Conservation (phyloP, 2,797 vertebrate genomes). For the Leptoclinus maculatus region DNA sequence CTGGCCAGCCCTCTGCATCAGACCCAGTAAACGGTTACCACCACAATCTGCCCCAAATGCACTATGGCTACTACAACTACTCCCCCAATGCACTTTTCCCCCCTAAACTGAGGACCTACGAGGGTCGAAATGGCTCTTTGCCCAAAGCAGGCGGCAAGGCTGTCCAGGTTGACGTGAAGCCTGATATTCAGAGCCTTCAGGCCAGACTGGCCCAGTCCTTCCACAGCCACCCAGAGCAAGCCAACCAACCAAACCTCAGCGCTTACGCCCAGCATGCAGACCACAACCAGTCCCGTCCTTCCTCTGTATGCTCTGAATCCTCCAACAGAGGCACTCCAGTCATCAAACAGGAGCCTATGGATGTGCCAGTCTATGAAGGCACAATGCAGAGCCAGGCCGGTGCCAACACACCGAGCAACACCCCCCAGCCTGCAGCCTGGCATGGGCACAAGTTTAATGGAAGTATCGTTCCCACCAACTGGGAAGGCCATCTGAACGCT, state of each 20-base stretch:
- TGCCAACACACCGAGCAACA: slow-evolving; percentile 69
- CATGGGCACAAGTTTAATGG: slow-evolving; percentile 87
- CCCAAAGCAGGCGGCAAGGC: slow-evolving; percentile 75
- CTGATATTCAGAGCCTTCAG: slow-evolving; percentile 88
- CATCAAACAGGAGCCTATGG: slow-evolving; percentile 95
- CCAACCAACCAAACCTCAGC: slow-evolving; percentile 63
- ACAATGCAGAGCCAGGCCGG: slow-evolving; percentile 60
- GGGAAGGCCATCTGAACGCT: slow-evolving; percentile 81
- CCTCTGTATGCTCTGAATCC: slow-evolving; percentile 76
- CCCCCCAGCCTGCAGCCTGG: slow-evolving; percentile 80
- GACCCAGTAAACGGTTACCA: slow-evolving; percentile 92
- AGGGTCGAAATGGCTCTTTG: slow-evolving; percentile 81
- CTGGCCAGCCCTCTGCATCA: slow-evolving; percentile 82
- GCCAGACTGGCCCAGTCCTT: slow-evolving; percentile 85
- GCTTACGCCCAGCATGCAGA: slow-evolving; percentile 66
- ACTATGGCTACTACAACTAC: slow-evolving; percentile 92
- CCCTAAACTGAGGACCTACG: slow-evolving; percentile 89
- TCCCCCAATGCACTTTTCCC: slow-evolving; percentile 91
- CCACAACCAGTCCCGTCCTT: slow-evolving; percentile 73
- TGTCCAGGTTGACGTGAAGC: slow-evolving; percentile 87
- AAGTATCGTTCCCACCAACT: slow-evolving; percentile 80
- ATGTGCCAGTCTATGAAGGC: slow-evolving; percentile 81
- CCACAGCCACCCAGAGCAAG: slow-evolving; percentile 65
- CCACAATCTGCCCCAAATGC: slow-evolving; percentile 89
- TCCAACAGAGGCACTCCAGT: slow-evolving; percentile 78